A percentile compares a stretch with the other conserved stretches of the same genome.
Conservation (phyloP, 1,140 invertebrate genomes). For the Ceratina australensis region DNA sequence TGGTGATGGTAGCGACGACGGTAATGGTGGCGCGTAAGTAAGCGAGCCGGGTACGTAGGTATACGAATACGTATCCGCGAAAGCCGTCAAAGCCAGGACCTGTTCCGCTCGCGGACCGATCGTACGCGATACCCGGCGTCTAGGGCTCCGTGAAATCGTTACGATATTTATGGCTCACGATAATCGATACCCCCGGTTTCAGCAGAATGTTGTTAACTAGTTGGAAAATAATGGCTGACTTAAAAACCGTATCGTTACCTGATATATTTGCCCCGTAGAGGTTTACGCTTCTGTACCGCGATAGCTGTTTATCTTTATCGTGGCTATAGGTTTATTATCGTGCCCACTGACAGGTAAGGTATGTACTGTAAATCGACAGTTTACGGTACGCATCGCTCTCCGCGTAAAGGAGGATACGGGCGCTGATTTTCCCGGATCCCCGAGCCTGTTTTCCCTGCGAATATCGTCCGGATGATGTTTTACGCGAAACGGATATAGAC, state of each 20-base stretch:
- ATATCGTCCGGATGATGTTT: not conserved
- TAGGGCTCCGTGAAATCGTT: conserved; percentile 45
- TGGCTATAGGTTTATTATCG: conserved; percentile 36
- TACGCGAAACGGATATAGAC: not conserved
- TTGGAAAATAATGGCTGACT: conserved; percentile 45
- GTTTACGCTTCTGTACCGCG: conserved; percentile 43
- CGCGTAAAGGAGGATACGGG: too few relatives aligned
- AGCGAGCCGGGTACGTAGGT: not conserved
- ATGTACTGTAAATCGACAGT: not conserved
- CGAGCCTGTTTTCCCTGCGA: too few relatives aligned
- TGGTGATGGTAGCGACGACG: not conserved
- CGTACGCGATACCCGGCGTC: conserved; percentile 32
- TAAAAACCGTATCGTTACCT: conserved; percentile 43
- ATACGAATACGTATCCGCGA: conserved; percentile 11
- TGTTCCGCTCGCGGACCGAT: conserved; percentile 29
- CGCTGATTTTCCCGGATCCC: not conserved
- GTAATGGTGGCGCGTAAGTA: too few relatives aligned
- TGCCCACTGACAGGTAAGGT: not conserved
- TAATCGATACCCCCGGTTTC: conserved; percentile 43
- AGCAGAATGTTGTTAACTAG: conserved; percentile 36
- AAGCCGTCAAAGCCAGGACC: conserved; percentile 60
- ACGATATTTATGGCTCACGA: conserved; percentile 50
- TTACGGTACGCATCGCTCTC: too few relatives aligned
- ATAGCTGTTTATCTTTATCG: conserved; percentile 40
- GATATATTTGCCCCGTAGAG: conserved; percentile 43